Evolutionary conservation across 2,113 vertebrate species (phyloP).

Genomic region (Epinephelus lanceolatus): DNA sequence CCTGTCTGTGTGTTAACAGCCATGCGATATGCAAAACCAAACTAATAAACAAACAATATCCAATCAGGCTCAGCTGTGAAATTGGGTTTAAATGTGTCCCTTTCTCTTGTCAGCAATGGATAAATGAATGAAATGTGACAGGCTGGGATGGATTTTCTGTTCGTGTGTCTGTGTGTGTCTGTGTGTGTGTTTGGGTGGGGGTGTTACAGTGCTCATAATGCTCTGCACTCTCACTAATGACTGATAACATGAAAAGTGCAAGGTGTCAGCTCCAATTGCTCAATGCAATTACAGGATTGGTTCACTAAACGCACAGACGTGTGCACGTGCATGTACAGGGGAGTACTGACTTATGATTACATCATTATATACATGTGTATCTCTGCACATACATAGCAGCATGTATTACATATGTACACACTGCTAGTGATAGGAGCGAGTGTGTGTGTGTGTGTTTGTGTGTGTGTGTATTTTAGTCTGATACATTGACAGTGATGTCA

Average conservation of each 20-base stretch:
- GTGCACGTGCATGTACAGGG: background rate
- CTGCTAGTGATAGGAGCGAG: background rate
- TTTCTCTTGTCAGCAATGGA: conserved; percentile 29
- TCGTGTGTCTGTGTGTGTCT: background rate
- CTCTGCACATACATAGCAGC: background rate
- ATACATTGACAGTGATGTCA: background rate
- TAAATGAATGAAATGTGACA: conserved; percentile 46
- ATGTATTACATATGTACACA: background rate
- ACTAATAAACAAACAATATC: conserved; percentile 31
- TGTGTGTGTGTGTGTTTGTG: background rate
- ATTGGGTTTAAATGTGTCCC: conserved; percentile 30
- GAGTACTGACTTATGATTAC: conserved; percentile 9
- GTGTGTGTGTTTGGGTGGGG: background rate
- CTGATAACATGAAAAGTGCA: conserved; percentile 67
- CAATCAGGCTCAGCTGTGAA: conserved; percentile 46
- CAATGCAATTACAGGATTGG: conserved; percentile 66
- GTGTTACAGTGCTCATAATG: conserved; percentile 63
- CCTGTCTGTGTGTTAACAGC: background rate
- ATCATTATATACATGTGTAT: background rate
- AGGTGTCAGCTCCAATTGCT: conserved; percentile 69
- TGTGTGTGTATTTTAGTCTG: background rate
- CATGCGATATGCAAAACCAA: background rate
- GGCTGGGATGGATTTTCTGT: conserved; percentile 21
- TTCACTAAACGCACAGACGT: conserved; percentile 12
- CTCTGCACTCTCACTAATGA: conserved; percentile 70